Evolutionary conservation across 2,113 vertebrate genomes (phyloP).

Genomic region (Nesogale talazaci): DNA sequence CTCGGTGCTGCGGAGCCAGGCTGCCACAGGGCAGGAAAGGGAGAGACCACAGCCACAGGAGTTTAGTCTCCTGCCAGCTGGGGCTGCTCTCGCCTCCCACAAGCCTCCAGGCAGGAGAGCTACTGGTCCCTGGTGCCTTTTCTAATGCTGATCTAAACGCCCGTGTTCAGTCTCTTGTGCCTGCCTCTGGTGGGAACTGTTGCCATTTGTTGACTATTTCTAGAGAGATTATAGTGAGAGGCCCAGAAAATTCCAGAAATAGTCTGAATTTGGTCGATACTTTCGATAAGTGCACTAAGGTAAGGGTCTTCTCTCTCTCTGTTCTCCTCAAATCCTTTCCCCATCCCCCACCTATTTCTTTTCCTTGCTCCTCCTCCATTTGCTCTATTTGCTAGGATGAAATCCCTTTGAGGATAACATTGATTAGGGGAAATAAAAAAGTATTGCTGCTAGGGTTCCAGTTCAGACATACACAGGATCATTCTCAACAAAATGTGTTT

Average conservation of each 20-base stretch:
- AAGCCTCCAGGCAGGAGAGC: background rate
- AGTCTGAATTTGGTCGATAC: background rate
- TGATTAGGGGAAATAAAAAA: background rate
- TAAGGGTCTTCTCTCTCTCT: background rate
- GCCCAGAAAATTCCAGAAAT: background rate
- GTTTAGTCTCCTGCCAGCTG: constrained; percentile 68
- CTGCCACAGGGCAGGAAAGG: constrained; percentile 65
- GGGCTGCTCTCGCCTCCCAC: background rate
- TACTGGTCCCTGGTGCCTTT: constrained; percentile 36
- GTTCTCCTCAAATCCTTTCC: background rate
- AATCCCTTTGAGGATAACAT: background rate
- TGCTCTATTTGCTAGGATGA: background rate
- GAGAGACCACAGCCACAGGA: constrained; percentile 62
- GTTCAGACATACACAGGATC: too few species aligned
- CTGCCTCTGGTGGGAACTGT: background rate
- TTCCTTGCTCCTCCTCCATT: background rate
- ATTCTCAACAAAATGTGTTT: too few species aligned
- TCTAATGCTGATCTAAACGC: background rate
- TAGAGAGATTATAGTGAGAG: background rate
- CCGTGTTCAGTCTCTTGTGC: background rate
- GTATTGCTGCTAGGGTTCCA: too few species aligned
- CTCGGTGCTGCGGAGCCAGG: constrained; percentile 57
- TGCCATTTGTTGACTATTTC: background rate
- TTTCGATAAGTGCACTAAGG: background rate
- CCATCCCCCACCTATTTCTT: background rate